phyloP scores from a whole-genome alignment of 1,140 invertebrate species.

The Lanistes nyassanus region DNA sequence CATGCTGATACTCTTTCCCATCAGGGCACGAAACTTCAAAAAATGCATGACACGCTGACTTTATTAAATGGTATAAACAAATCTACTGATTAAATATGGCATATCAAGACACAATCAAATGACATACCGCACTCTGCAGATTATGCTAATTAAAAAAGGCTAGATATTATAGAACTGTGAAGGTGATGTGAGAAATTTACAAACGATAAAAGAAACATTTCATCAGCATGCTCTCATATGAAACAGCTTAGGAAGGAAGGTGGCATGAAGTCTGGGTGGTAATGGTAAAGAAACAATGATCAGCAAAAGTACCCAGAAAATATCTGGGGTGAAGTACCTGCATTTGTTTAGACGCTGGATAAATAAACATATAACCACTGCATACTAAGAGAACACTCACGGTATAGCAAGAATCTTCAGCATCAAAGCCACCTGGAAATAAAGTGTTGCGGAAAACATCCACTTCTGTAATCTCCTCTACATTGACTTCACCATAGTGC shows the following conservation, averaged over 20 bases:
- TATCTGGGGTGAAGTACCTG: too few relatives aligned
- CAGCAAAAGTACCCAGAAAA: too few relatives aligned
- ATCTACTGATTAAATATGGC: not conserved
- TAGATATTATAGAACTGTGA: too few relatives aligned
- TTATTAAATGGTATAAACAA: not conserved
- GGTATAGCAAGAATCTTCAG: conserved; percentile 54
- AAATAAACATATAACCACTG: not conserved
- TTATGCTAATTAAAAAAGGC: too few relatives aligned
- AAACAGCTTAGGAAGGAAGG: too few relatives aligned
- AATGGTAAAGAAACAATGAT: too few relatives aligned
- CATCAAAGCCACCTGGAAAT: conserved; percentile 61
- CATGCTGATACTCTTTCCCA: conserved; percentile 64
- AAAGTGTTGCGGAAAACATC: conserved; percentile 54
- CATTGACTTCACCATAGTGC: conserved; percentile 58
- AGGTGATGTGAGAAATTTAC: too few relatives aligned
- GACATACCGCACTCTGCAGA: not conserved
- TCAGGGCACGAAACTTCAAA: conserved; percentile 63
- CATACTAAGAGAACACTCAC: conserved; percentile 32
- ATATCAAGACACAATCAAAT: not conserved
- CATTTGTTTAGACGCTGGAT: too few relatives aligned
- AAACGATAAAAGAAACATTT: too few relatives aligned
- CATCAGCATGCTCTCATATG: too few relatives aligned
- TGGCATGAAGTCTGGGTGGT: too few relatives aligned
- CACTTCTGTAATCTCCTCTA: conserved; percentile 59
- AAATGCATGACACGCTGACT: conserved; percentile 12